These are phyloP conservation scores for Magallana angulata DNA, from an alignment of 1,140 invertebrate species.

Conservation along the genomic window DNA sequence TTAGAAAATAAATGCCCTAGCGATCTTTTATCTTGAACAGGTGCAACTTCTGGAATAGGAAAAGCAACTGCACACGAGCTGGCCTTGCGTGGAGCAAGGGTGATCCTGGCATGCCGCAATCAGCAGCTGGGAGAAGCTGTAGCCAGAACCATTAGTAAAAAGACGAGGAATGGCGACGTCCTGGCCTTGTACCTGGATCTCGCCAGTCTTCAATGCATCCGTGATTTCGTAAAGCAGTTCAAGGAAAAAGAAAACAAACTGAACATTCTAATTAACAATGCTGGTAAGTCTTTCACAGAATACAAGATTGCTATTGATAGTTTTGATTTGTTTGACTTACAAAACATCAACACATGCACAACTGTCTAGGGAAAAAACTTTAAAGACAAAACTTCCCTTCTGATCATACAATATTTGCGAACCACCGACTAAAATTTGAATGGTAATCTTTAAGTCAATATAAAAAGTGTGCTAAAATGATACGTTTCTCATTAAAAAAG, in stretches of 20 bases:
- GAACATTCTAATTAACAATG: constrained; percentile 78
- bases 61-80: constrained; percentile 75
- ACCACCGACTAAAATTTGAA: too few relatives aligned
- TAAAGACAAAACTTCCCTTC: too few relatives aligned
- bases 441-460: too few relatives aligned
- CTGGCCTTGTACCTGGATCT: constrained; percentile 71
- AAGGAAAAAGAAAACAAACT: constrained; percentile 66
- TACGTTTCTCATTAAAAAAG: too few relatives aligned
- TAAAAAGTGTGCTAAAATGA: too few relatives aligned
- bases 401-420: too few relatives aligned
- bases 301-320: too few relatives aligned
- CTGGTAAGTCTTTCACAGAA: constrained; percentile 64
- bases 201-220: constrained; percentile 67
- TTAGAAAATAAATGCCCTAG: background rate
- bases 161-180: constrained; percentile 74
- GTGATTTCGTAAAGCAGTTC: constrained; percentile 72
- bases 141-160: constrained; percentile 73
- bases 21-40: constrained; percentile 58
- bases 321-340: too few relatives aligned
- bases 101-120: constrained; percentile 74
- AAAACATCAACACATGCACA: too few relatives aligned
- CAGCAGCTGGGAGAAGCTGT: constrained; percentile 76
- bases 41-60: constrained; percentile 77
- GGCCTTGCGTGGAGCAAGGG: constrained; percentile 71
- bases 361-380: too few relatives aligned